Evolutionary conservation across 1,140 invertebrate species (phyloP), one percentile per base, ranked within the genome.

Genomic region (Drosophila sturtevanti): DNA sequence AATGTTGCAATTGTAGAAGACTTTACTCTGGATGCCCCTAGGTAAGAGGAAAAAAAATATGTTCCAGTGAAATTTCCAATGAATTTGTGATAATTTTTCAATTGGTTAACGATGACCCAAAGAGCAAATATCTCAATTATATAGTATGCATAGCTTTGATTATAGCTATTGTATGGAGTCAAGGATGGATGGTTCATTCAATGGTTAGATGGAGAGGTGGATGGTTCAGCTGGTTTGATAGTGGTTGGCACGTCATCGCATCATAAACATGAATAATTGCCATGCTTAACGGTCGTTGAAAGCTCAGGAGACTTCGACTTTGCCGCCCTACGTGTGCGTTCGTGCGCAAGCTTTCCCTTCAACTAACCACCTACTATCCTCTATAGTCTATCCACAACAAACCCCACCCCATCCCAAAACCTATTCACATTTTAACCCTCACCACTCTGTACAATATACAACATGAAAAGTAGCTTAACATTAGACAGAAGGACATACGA

Each of bases 401-500:
- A n/a, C n/a, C n/a, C n/a, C n/a, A n/a, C n/a, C n/a, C n/a, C n/a
- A n/a, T n/a, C n/a, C n/a, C n/a, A n/a, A n/a, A n/a, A n/a, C n/a
- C 31, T 14, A 16, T 22, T 1, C 27, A 31, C 27, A 31, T 31
- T 1, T 31, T 48, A 16, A 44, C 14, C 41, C 14, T 16, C 14
- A 44, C 14, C 14, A 44, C 14, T 16, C 6, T 18, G 21, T 21
- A 21, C 41, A 48, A 48, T 48, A 48, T 18, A 48, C 41, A 48
- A 86, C 82, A 86, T 87, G 82, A 86, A 86, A 86, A 86, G 82
- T 86, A 77, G 84, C 82, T 86, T 82, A 79, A 89, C 82, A 86
- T 82, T 82, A 82, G 79, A 82, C 67, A 67, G 82, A 31, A 76
- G 75, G 76, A 86, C 82, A 87, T 79, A 77, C 82, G 79, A 87